A percentile compares a stretch with the other conserved stretches of the same genome.
These are phyloP conservation scores for Gorsachius goisagi DNA, from an alignment of 2,113 vertebrate species.

Conservation along the genomic window DNA sequence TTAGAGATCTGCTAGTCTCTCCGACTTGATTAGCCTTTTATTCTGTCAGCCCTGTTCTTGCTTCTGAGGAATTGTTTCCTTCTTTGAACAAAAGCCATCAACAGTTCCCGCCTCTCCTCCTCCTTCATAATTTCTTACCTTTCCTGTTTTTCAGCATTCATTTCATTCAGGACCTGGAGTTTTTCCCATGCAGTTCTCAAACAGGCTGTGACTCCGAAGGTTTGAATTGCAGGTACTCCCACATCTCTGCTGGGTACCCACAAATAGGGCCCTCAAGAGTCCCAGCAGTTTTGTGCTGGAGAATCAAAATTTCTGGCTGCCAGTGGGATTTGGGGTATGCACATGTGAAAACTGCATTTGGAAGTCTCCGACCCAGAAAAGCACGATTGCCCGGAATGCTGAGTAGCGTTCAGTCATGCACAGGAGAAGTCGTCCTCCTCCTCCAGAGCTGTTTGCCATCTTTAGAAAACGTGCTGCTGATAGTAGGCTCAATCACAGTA, in stretches of 20 bases:
- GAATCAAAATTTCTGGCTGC: not conserved
- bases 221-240: not conserved
- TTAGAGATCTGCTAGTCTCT: conserved; percentile 44
- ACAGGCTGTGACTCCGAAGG: not conserved
- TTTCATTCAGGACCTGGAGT: conserved; percentile 15
- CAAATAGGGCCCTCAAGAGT: not conserved
- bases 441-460: not conserved
- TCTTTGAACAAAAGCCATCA: conserved; percentile 60
- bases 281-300: not conserved
- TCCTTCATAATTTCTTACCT: conserved; percentile 44
- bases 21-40: conserved; percentile 55
- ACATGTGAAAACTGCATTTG: not conserved
- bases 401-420: not conserved
- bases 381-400: not conserved
- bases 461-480: not conserved
- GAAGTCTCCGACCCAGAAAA: not conserved
- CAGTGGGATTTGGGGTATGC: not conserved
- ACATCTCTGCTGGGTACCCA: not conserved
- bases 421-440: not conserved
- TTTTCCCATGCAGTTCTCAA: conserved; percentile 8
- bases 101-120: not conserved
- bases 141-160: conserved; percentile 48
- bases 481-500: not conserved
- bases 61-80: conserved; percentile 52
- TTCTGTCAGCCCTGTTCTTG: conserved; percentile 32